Base-by-base conservation (phyloP, 2,113 vertebrate species). In the Mormyrus lacerda region DNA sequence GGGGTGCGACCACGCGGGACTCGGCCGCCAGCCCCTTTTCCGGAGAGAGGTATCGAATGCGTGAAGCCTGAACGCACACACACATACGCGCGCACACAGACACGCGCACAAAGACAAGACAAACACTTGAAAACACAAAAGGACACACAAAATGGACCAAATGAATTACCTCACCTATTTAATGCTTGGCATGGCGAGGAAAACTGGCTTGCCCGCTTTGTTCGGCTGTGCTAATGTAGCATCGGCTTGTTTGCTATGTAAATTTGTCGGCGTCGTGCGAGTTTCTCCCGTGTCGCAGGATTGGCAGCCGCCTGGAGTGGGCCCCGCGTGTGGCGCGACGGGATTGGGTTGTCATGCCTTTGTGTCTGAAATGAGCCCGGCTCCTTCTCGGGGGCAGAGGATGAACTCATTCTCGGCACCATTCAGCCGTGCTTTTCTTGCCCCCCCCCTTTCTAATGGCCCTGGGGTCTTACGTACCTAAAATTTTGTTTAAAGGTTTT, bases 21-120 rank as follows among this genome's bases (percentile, higher is more conserved):
- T 90, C 89, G 88, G 91, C 91, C 88, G 91, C 85, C 31, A 73
- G 31, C 69, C 53, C 31, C 73, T 19, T 42, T 48, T 17, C 84
- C 73, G 19, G 35, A 55, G 50, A 48, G 89, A 89, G 79, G 85
- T 31, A 69, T 69, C 61, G 45, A 39, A 44, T 44, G 53, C 24
- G 85, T 86, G 53, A 42, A 19, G 44, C 73, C 39, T 65, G n/a
- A 45, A 76, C 3, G 9, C 58, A 24, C 79, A 44, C 39, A 31
- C 9, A 53, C 61, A 76, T 84, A 47, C 55, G 39, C 50, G 53
- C 84, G 10, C 5, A 19, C n/a, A 19, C 84, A 53, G 19, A n/a
- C n/a, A 15, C 17, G 24, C 10, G 17, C 50, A 53, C 45, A 48
- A 31, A 31, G n/a, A 31, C 10, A 69, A 27, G 61, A 47, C 82